A percentile compares a stretch with the other conserved stretches of the same genome.
Evolutionary conservation across 1,140 invertebrate species (phyloP).

Genomic region (Oedothorax gibbosus): DNA sequence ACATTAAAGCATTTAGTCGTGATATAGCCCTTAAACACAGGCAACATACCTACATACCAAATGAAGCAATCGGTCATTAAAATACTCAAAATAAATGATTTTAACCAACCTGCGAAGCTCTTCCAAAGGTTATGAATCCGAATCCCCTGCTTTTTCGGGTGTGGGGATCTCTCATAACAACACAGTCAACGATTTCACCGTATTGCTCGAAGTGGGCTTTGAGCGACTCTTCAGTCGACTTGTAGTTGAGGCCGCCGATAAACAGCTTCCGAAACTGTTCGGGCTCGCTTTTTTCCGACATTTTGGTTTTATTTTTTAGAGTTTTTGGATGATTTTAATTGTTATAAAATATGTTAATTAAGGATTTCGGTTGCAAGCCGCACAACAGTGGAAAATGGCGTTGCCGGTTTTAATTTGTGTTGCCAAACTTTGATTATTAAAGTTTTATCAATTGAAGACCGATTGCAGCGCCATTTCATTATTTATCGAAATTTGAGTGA

Average conservation of each 20-base stretch:
- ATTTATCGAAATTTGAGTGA: not conserved
- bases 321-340: not conserved
- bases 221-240: slow-evolving; percentile 94
- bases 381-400: slow-evolving; percentile 32
- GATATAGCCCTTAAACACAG: too few species aligned
- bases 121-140: slow-evolving; percentile 95
- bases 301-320: not conserved
- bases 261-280: slow-evolving; percentile 97
- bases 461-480: not conserved
- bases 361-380: not conserved
- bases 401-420: slow-evolving; percentile 28
- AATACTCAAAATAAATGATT: slow-evolving; percentile 64
- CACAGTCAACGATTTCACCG: slow-evolving; percentile 97
- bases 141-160: slow-evolving; percentile 91
- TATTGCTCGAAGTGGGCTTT: slow-evolving; percentile 94
- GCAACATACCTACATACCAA: too few species aligned
- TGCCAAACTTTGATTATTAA: slow-evolving; percentile 12
- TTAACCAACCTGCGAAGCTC: slow-evolving; percentile 70
- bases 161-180: slow-evolving; percentile 97
- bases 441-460: not conserved
- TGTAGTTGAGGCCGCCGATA: slow-evolving; percentile 95
- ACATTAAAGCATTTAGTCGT: too few species aligned
- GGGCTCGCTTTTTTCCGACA: slow-evolving; percentile 68
- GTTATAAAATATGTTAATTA: not conserved
- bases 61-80: too few species aligned